phyloP scores from a whole-genome alignment of 2,113 vertebrate genomes.

The Dunckerocampus dactyliophorus region DNA sequence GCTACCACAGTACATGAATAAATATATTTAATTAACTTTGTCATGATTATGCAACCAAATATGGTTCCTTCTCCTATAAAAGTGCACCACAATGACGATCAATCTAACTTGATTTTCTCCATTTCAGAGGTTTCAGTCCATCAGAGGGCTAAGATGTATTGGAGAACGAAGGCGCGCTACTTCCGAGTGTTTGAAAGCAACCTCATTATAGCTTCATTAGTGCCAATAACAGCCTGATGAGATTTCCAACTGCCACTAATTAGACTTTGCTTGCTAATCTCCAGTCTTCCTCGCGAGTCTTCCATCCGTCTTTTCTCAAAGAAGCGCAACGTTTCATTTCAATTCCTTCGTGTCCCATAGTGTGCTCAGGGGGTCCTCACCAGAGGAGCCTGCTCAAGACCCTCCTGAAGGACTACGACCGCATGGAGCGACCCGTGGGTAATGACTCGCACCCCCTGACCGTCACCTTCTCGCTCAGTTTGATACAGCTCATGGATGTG shows the following conservation, averaged over 20 bases:
- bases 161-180: neutral
- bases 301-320: neutral
- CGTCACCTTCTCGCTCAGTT: slow-evolving; percentile 69
- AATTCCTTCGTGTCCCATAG: slow-evolving; percentile 39
- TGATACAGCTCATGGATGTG: slow-evolving; percentile 83
- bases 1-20: too few relatives aligned
- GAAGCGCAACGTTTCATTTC: neutral
- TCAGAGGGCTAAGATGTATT: neutral
- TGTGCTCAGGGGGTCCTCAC: slow-evolving; percentile 72
- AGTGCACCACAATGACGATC: too few relatives aligned
- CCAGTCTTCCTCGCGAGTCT: slow-evolving; percentile 5
- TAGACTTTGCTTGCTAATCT: slow-evolving; percentile 26
- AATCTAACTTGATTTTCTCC: too few relatives aligned
- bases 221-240: slow-evolving; percentile 30
- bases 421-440: slow-evolving; percentile 76
- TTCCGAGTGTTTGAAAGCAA: slow-evolving; percentile 24
- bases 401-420: slow-evolving; percentile 78
- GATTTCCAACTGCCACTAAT: slow-evolving; percentile 24
- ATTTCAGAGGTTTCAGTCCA: neutral
- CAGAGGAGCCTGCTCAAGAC: slow-evolving; percentile 77
- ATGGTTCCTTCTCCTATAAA: too few relatives aligned
- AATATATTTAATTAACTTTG: too few relatives aligned
- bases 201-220: slow-evolving; percentile 34
- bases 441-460: slow-evolving; percentile 76
- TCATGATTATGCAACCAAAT: too few relatives aligned